These are phyloP conservation scores for Glossophaga mutica DNA, from an alignment of 2,797 vertebrate genomes.

Conservation along the genomic window DNA sequence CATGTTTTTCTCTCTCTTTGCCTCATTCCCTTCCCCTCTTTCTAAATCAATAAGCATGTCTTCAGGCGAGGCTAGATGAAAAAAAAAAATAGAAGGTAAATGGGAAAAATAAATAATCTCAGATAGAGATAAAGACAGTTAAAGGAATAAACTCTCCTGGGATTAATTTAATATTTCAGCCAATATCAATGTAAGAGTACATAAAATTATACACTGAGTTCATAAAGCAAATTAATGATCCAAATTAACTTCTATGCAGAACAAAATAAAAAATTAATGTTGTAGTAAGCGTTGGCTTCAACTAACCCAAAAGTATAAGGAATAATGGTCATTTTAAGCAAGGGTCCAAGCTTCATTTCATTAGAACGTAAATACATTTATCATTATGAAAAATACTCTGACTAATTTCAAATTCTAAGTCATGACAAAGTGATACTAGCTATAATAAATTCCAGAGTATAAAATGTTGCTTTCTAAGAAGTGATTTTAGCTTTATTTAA, in stretches of 20 bases:
- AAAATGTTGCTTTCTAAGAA: constrained; percentile 54
- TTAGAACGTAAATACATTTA: constrained; percentile 7
- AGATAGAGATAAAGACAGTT: background rate
- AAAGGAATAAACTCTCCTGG: background rate
- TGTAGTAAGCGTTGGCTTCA: background rate
- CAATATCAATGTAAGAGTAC: background rate
- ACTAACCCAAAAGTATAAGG: background rate
- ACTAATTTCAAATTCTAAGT: constrained; percentile 34
- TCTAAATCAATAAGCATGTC: no score
- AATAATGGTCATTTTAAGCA: constrained; percentile 28
- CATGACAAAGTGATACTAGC: constrained; percentile 40
- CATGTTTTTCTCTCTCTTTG: no score
- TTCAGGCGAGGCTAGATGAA: no score
- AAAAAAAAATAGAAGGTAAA: background rate
- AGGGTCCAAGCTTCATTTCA: constrained; percentile 8
- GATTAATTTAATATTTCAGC: background rate
- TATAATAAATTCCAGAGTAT: constrained; percentile 12
- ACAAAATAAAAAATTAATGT: background rate
- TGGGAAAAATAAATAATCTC: background rate
- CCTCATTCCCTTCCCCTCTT: no score
- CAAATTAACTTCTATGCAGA: background rate
- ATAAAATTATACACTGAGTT: background rate
- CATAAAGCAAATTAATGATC: background rate
- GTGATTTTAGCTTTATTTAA: constrained; percentile 63
- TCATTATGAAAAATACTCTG: constrained; percentile 44